These are phyloP conservation scores for Hymenopus coronatus DNA, from an alignment of 2,888 invertebrate species.

Conservation along the genomic window DNA sequence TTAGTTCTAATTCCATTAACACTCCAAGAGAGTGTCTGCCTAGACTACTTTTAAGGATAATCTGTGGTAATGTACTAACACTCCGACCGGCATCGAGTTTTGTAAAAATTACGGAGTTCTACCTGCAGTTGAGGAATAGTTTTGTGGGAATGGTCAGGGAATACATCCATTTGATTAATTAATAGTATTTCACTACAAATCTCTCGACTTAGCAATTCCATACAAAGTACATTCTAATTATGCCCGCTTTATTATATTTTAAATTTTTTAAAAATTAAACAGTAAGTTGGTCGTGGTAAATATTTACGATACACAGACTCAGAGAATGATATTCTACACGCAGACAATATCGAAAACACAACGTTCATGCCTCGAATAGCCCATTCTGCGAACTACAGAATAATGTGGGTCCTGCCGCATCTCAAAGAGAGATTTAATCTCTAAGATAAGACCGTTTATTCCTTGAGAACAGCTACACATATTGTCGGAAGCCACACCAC, in stretches of 20 bases:
- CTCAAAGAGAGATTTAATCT: not conserved
- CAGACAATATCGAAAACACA: not conserved
- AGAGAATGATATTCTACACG: not conserved
- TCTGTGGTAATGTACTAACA: not conserved
- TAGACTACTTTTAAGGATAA: not conserved
- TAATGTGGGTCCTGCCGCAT: not conserved
- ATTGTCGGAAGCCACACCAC: not conserved
- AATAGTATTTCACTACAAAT: too few relatives aligned
- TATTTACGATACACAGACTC: not conserved
- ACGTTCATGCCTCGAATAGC: not conserved
- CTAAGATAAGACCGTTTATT: not conserved
- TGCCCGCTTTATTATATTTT: not conserved
- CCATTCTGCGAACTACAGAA: not conserved
- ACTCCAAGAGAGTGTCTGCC: not conserved
- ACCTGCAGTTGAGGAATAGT: not conserved
- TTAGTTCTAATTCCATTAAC: not conserved
- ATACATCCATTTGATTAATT: not conserved
- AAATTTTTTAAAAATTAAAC: not conserved
- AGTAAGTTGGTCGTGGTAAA: not conserved
- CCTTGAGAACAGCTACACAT: not conserved
- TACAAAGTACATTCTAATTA: not conserved
- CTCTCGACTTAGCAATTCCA: too few relatives aligned
- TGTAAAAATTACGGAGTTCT: too few relatives aligned
- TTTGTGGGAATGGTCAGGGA: not conserved
- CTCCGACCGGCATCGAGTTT: not conserved